These are phyloP conservation scores for Melangyna quadrimaculata DNA, from an alignment of 2,888 invertebrate genomes.

Conservation along the genomic window DNA sequence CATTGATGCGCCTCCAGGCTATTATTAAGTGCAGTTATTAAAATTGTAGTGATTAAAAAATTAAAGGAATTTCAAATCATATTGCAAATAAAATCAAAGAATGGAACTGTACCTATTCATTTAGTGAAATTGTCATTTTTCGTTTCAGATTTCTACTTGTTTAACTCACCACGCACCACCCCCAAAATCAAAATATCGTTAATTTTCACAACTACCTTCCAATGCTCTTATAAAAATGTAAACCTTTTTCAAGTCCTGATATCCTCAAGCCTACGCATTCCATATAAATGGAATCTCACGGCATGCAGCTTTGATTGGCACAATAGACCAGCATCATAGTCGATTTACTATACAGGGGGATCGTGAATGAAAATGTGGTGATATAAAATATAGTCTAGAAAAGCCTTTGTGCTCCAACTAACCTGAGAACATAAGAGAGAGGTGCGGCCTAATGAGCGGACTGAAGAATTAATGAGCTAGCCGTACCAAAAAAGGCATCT, in stretches of 20 bases:
- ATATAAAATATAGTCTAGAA: slow-evolving; percentile 49
- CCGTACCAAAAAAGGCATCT: slow-evolving; percentile 53
- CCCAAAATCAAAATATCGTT: no score
- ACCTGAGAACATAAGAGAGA: slow-evolving; percentile 32
- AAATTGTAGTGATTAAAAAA: no score
- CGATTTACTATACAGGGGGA: neutral
- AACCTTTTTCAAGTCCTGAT: slow-evolving; percentile 35
- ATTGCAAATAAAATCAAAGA: no score
- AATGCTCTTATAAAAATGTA: no score
- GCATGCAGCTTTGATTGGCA: slow-evolving; percentile 44
- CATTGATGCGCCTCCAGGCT: no score
- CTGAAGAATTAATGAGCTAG: slow-evolving; percentile 53
- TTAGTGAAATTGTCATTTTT: no score
- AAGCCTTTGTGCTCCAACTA: slow-evolving; percentile 2
- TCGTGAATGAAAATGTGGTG: neutral
- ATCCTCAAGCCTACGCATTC: slow-evolving; percentile 40
- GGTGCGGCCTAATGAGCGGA: slow-evolving; percentile 67
- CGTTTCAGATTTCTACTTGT: no score
- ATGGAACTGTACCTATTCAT: no score
- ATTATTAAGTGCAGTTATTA: no score
- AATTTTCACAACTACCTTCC: slow-evolving; percentile 9
- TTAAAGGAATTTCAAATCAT: no score
- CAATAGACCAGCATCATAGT: slow-evolving; percentile 36
- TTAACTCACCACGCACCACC: no score
- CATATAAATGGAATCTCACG: slow-evolving; percentile 7